phyloP scores from a whole-genome alignment of 2,113 vertebrate genomes.

The Dromaius novaehollandiae region DNA sequence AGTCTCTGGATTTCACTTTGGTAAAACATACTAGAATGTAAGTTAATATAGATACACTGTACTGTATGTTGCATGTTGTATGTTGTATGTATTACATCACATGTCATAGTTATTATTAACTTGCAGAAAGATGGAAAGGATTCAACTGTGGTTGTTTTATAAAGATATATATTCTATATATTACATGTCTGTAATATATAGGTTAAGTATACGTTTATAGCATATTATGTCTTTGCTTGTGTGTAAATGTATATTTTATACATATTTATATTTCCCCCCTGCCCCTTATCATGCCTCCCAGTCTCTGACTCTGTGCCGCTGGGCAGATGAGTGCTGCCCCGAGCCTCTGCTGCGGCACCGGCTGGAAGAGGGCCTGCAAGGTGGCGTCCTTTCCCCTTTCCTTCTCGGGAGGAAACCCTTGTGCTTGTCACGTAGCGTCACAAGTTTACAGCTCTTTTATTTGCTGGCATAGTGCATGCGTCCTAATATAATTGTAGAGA shows the following conservation, averaged over 20 bases:
- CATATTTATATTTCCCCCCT: neutral
- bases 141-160: neutral
- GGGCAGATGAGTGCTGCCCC: neutral
- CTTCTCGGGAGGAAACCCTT: neutral
- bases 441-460: accelerated
- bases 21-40: neutral
- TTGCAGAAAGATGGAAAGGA: neutral
- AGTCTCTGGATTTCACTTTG: neutral
- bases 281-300: neutral
- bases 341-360: neutral
- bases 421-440: accelerated
- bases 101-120: neutral
- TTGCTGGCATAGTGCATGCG: accelerated
- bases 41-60: neutral
- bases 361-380: neutral
- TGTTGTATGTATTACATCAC: neutral
- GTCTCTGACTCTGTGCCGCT: neutral
- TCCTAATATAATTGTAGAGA: neutral
- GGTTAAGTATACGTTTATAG: neutral
- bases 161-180: neutral
- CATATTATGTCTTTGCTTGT: no score
- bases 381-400: accelerated
- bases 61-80: no score
- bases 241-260: no score
- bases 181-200: accelerated